Base-by-base conservation (phyloP, 2,113 vertebrate species). In the Hyperoodon ampullatus region DNA sequence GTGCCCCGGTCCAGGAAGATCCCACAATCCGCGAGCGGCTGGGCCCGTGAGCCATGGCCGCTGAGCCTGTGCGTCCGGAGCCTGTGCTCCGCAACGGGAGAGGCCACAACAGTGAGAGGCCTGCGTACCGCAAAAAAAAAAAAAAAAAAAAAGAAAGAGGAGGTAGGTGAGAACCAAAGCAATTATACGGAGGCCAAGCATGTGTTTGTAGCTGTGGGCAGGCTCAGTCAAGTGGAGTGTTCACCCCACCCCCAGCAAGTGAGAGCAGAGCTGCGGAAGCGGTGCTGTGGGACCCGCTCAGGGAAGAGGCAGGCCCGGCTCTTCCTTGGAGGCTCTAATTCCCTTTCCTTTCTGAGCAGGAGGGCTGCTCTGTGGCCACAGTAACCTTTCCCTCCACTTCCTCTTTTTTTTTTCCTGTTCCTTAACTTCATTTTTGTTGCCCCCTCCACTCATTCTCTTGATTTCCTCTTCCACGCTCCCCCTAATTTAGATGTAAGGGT, bases 351-450 rank as follows among this genome's bases (percentile, higher is more conserved):
- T 50, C 55, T 28, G 24, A 58, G 39, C 35, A 66, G 2, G 15
- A 85, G 58, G 77, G 28, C n/a, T 6, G 19, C 12, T 72, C 78
- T 18, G 6, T 84, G 58, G 35, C 83, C 70, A 24, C 63, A 42
- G 28, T 39, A 70, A 66, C 35, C 33, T 74, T 28, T 39, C 68
- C 44, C 9, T 58, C 72, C 39, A 39, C 90, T 96, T 97, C 94
- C 86, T 86, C 92, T 90, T 96, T 60, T 91, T 78, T 78, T 77
- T 63, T 63, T 74, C 87, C 94, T 88, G 63, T 71, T 90, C 88
- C 93, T 94, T 75, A 88, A 74, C 94, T 81, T 90, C 70, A 63
- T 33, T 72, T 71, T 81, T 55, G 71, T 55, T 80, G 39, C 33
- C 21, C 21, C 13, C 55, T 42, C 86, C 28, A 24, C 77, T 23